Evolutionary conservation across 2,113 vertebrate species (phyloP), one percentile per base, ranked within the genome.

Genomic region (Tragelaphus buxtoni): DNA sequence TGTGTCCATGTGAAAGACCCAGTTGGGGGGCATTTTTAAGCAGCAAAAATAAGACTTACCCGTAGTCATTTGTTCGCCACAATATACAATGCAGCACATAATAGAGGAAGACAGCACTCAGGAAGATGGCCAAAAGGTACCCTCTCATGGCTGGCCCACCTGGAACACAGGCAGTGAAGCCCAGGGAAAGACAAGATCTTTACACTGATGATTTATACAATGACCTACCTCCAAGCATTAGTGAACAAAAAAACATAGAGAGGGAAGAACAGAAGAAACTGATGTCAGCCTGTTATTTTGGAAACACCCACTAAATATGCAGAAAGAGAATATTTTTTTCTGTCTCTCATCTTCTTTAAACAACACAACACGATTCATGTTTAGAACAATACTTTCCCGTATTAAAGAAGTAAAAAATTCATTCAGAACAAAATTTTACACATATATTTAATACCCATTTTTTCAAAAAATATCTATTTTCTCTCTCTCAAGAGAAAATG

Each of bases 91-190:
- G 92, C 56, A 98, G 84, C 69, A 97, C 94, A 0, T 96, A 97
- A 47, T 97, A 98, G 14, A 98, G 97, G 88, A 97, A 97, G 65
- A 97, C 63, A 24, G 96, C 97, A 94, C 98, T 97, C 87, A 98
- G 87, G 90, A 97, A 63, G 47, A 98, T 92, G 88, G 88, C 97
- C 83, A 97, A 32, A 0, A 97, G 92, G 95, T 96, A 97, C 26
- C 90, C 96, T 97, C 81, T 97, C 98, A 98, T 98, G 97, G 95
- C 95, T 97, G 80, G 97, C 94, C 80, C 88, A 86, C 96, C 97
- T 97, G 97, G 30, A 96, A 85, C 35, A 96, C 65, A 95, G 28
- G 39, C 30, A 63, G 51, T 3, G 6, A 58, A 74, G 72, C 47
- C 91, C 81, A 39, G 88, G 30, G 7, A 17, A 88, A 61, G 16